Conservation (phyloP, 2,113 vertebrate genomes). For the Solea senegalensis region DNA sequence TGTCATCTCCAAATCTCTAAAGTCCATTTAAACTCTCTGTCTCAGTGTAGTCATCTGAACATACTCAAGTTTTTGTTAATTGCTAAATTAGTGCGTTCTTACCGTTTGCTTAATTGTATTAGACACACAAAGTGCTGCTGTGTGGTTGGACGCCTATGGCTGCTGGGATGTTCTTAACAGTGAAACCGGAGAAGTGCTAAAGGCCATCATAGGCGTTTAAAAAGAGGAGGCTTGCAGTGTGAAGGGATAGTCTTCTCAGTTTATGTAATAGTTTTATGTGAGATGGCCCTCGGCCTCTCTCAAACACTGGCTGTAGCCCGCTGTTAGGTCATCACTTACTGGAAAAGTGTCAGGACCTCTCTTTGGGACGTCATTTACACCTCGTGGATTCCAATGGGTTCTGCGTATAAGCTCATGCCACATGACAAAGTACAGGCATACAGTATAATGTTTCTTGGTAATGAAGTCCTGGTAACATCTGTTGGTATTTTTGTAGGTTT, state of each 20-base stretch:
- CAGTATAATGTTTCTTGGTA: constrained; percentile 27
- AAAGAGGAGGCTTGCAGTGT: constrained; percentile 47
- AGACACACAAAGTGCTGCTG: background rate
- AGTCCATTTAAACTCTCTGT: too few relatives aligned
- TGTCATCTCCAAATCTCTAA: too few relatives aligned
- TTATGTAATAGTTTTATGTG: constrained; percentile 69
- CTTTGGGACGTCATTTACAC: constrained; percentile 26
- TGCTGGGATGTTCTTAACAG: constrained; percentile 37
- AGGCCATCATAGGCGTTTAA: constrained; percentile 41
- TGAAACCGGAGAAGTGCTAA: constrained; percentile 57
- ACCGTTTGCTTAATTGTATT: background rate
- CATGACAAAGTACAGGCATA: background rate
- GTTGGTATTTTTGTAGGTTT: constrained; percentile 33
- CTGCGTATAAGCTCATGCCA: constrained; percentile 6
- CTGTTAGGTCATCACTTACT: constrained; percentile 47
- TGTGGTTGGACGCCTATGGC: constrained; percentile 35
- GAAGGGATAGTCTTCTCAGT: constrained; percentile 60
- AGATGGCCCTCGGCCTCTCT: constrained; percentile 27
- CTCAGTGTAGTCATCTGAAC: too few relatives aligned
- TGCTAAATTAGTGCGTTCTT: background rate
- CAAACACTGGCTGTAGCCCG: constrained; percentile 12
- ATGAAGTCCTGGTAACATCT: constrained; percentile 29
- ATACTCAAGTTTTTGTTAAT: background rate
- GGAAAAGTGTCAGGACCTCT: constrained; percentile 29
- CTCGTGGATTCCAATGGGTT: constrained; percentile 13